Evolutionary conservation across 2,113 vertebrate species (phyloP).

Genomic region (Calidris pugnax): DNA sequence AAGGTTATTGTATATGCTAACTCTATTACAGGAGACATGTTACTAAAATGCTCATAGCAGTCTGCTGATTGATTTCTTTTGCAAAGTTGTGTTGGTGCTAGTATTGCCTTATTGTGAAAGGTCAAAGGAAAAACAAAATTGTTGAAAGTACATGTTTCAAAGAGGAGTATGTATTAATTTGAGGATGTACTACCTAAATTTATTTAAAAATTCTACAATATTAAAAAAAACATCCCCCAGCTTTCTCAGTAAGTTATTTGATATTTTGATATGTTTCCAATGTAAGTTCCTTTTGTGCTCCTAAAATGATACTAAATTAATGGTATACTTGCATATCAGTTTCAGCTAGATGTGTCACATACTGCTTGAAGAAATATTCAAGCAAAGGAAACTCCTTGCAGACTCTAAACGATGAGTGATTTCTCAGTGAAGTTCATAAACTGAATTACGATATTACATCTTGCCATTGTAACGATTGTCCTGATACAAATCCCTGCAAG

Average conservation of each 20-base stretch:
- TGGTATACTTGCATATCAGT: neutral
- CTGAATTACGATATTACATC: neutral
- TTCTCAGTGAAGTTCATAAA: neutral
- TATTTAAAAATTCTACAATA: neutral
- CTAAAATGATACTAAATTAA: neutral
- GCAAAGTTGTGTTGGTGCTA: neutral
- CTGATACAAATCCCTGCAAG: neutral
- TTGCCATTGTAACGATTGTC: neutral
- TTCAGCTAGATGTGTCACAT: neutral
- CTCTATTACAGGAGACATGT: neutral
- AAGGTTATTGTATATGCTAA: neutral
- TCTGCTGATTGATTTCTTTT: neutral
- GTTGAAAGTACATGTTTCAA: neutral
- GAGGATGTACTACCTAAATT: neutral
- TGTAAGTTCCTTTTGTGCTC: neutral
- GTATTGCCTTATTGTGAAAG: neutral
- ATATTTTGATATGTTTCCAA: neutral
- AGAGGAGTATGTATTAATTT: neutral
- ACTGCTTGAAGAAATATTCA: neutral
- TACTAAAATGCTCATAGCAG: neutral
- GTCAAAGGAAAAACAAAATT: neutral
- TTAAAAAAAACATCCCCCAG: rapidly evolving
- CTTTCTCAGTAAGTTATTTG: neutral
- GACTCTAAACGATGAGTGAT: neutral
- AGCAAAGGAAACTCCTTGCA: neutral